Conservation (phyloP, 2,888 invertebrate species). For the Cheilosia vulpina region DNA sequence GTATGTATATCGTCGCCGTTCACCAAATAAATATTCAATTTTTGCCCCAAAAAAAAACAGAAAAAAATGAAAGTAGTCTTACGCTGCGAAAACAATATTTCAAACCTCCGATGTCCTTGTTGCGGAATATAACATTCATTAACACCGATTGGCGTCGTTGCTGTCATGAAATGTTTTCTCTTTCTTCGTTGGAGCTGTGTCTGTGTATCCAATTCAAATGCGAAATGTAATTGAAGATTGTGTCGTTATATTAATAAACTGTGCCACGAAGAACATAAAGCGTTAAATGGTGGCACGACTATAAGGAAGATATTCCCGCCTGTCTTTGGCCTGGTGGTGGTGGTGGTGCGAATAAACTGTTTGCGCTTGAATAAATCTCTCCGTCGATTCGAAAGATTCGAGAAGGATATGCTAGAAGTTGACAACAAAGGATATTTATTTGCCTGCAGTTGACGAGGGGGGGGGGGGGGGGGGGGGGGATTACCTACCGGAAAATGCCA, state of each 20-base stretch:
- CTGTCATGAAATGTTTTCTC: constrained; percentile 30
- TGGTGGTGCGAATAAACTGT: constrained; percentile 49
- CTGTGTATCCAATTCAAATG: constrained; percentile 58
- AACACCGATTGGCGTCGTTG: constrained; percentile 72
- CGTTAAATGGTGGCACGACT: constrained; percentile 42
- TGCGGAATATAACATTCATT: constrained; percentile 63
- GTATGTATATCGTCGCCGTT: constrained; percentile 7
- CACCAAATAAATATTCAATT: constrained; percentile 69
- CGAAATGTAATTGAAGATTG: constrained; percentile 70
- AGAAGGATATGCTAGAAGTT: constrained; percentile 57
- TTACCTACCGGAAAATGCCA: constrained; percentile 22
- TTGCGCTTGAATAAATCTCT: constrained; percentile 67
- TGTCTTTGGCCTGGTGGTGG: constrained; percentile 5
- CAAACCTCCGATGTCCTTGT: constrained; percentile 64
- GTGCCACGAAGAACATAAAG: constrained; percentile 45
- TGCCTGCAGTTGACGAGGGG: constrained; percentile 25
- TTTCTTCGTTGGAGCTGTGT: constrained; percentile 14
- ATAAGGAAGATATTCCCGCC: constrained; percentile 23
- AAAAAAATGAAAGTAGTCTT: constrained; percentile 9
- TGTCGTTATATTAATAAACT: constrained; percentile 71
- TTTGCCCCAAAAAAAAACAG: constrained; percentile 42
- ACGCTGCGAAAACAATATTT: constrained; percentile 57
- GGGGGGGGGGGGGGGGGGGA: constrained; percentile 21
- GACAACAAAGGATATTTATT: constrained; percentile 73
- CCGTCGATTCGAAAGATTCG: constrained; percentile 35